phyloP scores from a whole-genome alignment of 1,140 invertebrate genomes.

The Penaeus vannamei region DNA sequence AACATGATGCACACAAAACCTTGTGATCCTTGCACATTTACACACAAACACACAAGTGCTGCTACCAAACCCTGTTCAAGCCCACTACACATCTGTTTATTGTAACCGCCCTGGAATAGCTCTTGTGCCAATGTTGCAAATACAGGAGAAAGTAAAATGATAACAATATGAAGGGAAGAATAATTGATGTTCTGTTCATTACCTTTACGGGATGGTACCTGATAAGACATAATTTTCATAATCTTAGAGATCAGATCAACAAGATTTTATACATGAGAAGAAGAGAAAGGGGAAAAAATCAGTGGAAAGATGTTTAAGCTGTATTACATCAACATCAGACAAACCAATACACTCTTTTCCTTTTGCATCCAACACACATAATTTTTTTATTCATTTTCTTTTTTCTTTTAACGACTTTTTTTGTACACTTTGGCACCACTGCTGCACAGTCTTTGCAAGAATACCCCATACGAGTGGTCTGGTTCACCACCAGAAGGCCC shows the following conservation, averaged over 20 bases:
- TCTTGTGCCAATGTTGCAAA: constrained; percentile 29
- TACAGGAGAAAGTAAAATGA: background rate
- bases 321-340: too few relatives aligned
- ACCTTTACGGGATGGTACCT: too few relatives aligned
- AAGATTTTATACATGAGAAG: too few relatives aligned
- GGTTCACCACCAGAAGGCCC: constrained; percentile 2
- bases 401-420: background rate
- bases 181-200: too few relatives aligned
- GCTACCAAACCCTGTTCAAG: constrained; percentile 26
- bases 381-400: background rate
- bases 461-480: background rate
- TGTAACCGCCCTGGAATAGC: background rate
- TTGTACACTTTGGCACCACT: constrained; percentile 54
- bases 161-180: too few relatives aligned
- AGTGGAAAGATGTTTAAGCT: too few relatives aligned
- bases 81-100: constrained; percentile 25
- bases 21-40: constrained; percentile 18
- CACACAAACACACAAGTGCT: constrained; percentile 39
- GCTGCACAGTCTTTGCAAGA: constrained; percentile 44
- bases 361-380: background rate
- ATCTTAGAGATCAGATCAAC: too few relatives aligned
- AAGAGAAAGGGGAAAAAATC: too few relatives aligned
- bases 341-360: too few relatives aligned
- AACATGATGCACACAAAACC: constrained; percentile 44
- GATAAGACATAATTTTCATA: too few relatives aligned